These are phyloP conservation scores for Hormaphis cornu DNA, from an alignment of 1,140 invertebrate genomes.

Conservation along the genomic window DNA sequence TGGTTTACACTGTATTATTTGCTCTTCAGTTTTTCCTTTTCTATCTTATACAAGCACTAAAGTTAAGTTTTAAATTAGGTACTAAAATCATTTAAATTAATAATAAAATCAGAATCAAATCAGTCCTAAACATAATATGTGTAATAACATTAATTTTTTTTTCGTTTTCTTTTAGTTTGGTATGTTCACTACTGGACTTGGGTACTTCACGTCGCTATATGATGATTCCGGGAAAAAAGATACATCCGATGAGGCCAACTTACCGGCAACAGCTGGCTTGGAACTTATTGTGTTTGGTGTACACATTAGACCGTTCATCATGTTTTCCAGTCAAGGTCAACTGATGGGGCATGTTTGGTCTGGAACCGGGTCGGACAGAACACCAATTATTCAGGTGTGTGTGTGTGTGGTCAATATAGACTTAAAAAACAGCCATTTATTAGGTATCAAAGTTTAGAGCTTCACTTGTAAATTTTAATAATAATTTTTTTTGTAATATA, in stretches of 20 bases:
- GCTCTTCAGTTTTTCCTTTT: too few relatives aligned
- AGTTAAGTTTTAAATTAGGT: too few relatives aligned
- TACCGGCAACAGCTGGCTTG: conserved; percentile 68
- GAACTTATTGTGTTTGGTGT: conserved; percentile 68
- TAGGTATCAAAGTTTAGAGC: too few relatives aligned
- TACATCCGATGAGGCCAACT: conserved; percentile 45
- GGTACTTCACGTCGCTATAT: conserved; percentile 45
- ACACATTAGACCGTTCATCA: conserved; percentile 68
- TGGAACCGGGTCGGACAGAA: conserved; percentile 68
- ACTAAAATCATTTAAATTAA: too few relatives aligned
- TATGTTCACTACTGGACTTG: conserved; percentile 68
- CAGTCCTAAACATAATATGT: too few relatives aligned
- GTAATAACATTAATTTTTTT: not conserved
- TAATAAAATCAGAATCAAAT: not conserved
- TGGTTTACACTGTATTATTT: not conserved
- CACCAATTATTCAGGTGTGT: conserved; percentile 65
- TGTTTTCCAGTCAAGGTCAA: conserved; percentile 74
- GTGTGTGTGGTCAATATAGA: too few relatives aligned
- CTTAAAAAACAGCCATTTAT: too few relatives aligned
- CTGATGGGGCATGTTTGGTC: conserved; percentile 85
- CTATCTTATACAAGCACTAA: too few relatives aligned
- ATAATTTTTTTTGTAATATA: conserved; percentile 12
- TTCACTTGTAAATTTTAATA: too few relatives aligned
- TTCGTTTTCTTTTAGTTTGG: conserved; percentile 52
- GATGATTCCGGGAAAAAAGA: conserved; percentile 43